Conservation (phyloP, 2,888 invertebrate genomes). For the Drosophila paramelanica region DNA sequence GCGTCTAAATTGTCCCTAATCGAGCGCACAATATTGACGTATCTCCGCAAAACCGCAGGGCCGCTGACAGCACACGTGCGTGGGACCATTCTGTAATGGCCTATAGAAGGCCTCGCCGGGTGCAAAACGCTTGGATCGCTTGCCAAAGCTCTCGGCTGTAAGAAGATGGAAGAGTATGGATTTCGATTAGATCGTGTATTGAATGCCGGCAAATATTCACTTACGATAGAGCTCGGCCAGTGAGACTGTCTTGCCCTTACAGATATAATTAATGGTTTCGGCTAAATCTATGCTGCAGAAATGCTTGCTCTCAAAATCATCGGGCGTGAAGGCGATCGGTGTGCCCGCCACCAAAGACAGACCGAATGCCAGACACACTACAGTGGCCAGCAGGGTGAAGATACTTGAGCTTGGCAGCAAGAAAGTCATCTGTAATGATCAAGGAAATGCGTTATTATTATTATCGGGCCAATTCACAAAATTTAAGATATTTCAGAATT, state of each 20-base stretch:
- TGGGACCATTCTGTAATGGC: conserved; percentile 73
- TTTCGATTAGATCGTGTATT: neutral
- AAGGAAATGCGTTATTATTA: neutral
- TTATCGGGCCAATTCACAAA: neutral
- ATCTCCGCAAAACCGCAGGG: conserved; percentile 79
- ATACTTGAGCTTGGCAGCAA: conserved; percentile 37
- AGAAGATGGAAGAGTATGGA: too few relatives aligned
- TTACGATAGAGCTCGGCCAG: conserved; percentile 78
- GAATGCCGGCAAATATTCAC: conserved; percentile 30
- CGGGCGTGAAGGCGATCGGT: conserved; percentile 35
- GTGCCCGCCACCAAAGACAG: conserved; percentile 40
- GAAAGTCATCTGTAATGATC: conserved; percentile 70
- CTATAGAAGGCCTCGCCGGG: conserved; percentile 62
- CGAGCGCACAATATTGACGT: conserved; percentile 77
- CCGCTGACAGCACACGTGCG: conserved; percentile 80
- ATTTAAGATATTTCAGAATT: too few relatives aligned
- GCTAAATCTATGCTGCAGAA: conserved; percentile 80
- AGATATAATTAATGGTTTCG: conserved; percentile 76
- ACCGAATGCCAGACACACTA: conserved; percentile 51
- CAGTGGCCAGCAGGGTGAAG: conserved; percentile 49
- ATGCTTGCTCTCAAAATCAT: conserved; percentile 61
- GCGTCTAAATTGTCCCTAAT: conserved; percentile 9
- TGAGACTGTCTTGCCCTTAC: conserved; percentile 77
- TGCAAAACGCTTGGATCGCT: conserved; percentile 64
- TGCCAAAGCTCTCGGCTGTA: conserved; percentile 56